Evolutionary conservation across 2,113 vertebrate genomes (phyloP).

Genomic region (Syngnathoides biaculeatus): DNA sequence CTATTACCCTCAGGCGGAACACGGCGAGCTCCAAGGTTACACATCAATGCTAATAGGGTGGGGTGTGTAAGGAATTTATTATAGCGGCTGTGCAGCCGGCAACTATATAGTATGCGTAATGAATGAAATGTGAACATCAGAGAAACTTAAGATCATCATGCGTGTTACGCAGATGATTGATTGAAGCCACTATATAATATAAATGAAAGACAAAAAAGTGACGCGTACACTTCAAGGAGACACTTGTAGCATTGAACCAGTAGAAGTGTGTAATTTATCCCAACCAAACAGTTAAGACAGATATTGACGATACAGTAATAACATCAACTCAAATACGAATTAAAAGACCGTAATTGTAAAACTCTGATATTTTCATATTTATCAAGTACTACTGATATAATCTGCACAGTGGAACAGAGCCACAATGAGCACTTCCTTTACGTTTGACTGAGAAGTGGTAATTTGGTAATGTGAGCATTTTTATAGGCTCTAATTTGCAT

Average conservation of each 20-base stretch:
- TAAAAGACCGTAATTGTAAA: background rate
- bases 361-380: background rate
- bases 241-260: background rate
- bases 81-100: slow-evolving; percentile 33
- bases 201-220: background rate
- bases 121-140: slow-evolving; percentile 40
- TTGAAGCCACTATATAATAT: background rate
- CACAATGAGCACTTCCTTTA: too few species aligned
- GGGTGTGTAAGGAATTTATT: slow-evolving; percentile 60
- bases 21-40: slow-evolving; percentile 66
- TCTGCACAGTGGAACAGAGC: too few species aligned
- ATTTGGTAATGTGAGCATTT: background rate
- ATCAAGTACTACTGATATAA: too few species aligned
- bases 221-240: background rate
- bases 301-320: background rate
- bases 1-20: slow-evolving; percentile 58
- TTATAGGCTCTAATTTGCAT: background rate
- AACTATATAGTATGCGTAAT: slow-evolving; percentile 15
- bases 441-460: background rate
- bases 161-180: background rate
- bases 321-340: background rate
- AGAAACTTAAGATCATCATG: slow-evolving; percentile 7
- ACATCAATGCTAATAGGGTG: slow-evolving; percentile 59
- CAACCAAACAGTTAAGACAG: background rate
- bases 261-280: background rate